A percentile compares a stretch with the other conserved stretches of the same genome.
Evolutionary conservation across 92 coral and sea anemone genomes (phyloP).

Genomic region (Bergia sp.): DNA sequence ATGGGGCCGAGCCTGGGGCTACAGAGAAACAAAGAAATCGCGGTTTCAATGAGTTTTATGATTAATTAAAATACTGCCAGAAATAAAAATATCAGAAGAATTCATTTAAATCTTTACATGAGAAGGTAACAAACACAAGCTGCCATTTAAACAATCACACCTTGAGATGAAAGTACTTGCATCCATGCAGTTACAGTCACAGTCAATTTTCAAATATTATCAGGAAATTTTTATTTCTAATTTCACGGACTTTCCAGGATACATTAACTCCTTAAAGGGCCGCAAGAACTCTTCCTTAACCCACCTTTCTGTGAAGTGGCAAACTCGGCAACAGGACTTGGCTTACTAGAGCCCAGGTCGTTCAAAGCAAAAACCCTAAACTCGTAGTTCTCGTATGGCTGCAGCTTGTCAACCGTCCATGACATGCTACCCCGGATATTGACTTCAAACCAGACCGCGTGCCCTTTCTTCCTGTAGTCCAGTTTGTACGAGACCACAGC

Average conservation of each 20-base stretch:
- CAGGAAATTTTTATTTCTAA: too few species aligned
- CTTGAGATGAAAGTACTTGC: not conserved
- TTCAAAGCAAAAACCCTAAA: slow-evolving; percentile 84
- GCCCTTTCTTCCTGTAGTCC: slow-evolving; percentile 64
- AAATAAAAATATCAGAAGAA: not conserved
- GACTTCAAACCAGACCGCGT: slow-evolving; percentile 58
- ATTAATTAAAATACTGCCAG: not conserved
- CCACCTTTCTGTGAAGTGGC: slow-evolving; percentile 82
- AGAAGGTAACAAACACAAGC: not conserved
- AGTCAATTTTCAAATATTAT: too few species aligned
- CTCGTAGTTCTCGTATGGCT: slow-evolving; percentile 76
- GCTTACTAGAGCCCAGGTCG: slow-evolving; percentile 73
- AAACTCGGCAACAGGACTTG: slow-evolving; percentile 77
- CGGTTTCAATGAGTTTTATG: not conserved
- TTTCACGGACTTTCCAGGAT: too few species aligned
- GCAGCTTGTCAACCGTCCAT: slow-evolving; percentile 49
- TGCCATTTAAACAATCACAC: not conserved
- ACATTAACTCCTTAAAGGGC: not conserved
- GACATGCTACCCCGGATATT: slow-evolving; percentile 71
- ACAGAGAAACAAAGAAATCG: not conserved
- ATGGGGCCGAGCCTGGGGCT: slow-evolving; percentile 92
- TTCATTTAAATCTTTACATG: not conserved
- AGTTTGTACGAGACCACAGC: slow-evolving; percentile 70
- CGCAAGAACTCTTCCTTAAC: not conserved
- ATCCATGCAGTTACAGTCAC: too few species aligned